Percentiles rank a stretch among this genome's conserved stretches.
These are phyloP conservation scores for Drosophila nigromelanica DNA, from an alignment of 1,140 invertebrate genomes.

Conservation along the genomic window DNA sequence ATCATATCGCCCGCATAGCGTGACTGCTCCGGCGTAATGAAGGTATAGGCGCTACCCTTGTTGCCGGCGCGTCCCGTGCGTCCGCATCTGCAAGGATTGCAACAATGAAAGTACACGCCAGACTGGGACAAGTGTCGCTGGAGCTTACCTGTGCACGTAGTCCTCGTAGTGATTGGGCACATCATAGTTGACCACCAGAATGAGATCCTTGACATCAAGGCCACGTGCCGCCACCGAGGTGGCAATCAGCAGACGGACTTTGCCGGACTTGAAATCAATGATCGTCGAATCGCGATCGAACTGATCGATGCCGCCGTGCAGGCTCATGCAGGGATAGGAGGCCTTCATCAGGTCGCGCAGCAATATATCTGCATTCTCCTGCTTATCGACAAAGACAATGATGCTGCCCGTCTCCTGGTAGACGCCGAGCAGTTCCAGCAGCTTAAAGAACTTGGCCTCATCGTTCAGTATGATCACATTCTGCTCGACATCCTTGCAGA, in stretches of 20 bases:
- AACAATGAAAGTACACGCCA: no score
- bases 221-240: constrained; percentile 99
- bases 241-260: constrained; percentile 93
- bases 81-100: constrained; percentile 89
- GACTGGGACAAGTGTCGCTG: neutral
- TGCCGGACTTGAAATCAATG: constrained; percentile 98
- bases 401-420: constrained; percentile 97
- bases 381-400: constrained; percentile 99
- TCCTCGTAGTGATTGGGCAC: constrained; percentile 99
- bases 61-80: constrained; percentile 97
- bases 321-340: constrained; percentile 96
- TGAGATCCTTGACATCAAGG: constrained; percentile 98
- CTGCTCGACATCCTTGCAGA: constrained; percentile 99
- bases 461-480: constrained; percentile 97
- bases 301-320: constrained; percentile 99
- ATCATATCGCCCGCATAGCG: constrained; percentile 96
- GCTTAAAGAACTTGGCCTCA: constrained; percentile 98
- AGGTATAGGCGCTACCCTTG: constrained; percentile 98
- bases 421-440: constrained; percentile 96
- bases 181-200: constrained; percentile 99
- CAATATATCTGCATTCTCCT: constrained; percentile 98
- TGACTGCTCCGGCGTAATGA: constrained; percentile 97
- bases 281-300: constrained; percentile 99
- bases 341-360: constrained; percentile 98
- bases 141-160: constrained; percentile 93